phyloP scores from a whole-genome alignment of 2,888 invertebrate genomes.

The Kryphioiulus occultus region DNA sequence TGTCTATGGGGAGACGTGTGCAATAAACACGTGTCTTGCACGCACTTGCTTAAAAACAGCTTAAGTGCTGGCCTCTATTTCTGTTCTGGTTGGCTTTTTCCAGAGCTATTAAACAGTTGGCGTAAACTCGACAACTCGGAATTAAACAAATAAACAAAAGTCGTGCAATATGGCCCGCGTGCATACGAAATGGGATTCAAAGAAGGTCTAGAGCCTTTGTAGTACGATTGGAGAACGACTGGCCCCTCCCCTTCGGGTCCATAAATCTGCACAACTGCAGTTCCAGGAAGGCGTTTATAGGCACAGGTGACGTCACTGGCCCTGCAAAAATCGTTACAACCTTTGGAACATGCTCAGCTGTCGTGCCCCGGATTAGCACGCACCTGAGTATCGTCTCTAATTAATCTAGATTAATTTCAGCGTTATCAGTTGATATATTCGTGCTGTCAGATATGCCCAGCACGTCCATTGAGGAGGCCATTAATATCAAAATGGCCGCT shows the following conservation, averaged over 20 bases:
- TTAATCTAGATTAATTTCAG: not conserved
- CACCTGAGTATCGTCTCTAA: not conserved
- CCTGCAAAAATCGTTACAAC: not conserved
- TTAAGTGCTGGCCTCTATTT: not conserved
- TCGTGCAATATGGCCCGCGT: not conserved
- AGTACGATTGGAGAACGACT: not conserved
- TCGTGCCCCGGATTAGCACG: not conserved
- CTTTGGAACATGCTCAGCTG: not conserved
- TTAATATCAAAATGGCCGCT: not conserved
- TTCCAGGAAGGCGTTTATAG: not conserved
- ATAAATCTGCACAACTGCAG: not conserved
- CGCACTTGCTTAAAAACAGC: slow-evolving; percentile 2
- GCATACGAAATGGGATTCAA: not conserved
- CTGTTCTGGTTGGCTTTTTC: not conserved
- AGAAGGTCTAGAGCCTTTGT: not conserved
- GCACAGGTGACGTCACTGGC: not conserved
- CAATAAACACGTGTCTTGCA: slow-evolving; percentile 35
- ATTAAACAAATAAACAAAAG: not conserved
- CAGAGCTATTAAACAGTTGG: not conserved
- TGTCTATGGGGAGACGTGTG: not conserved
- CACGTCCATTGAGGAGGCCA: not conserved
- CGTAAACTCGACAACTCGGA: slow-evolving; percentile 13
- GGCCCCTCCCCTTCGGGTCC: not conserved
- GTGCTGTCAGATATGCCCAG: not conserved
- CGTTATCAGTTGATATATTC: not conserved